These are phyloP conservation scores for Apamea epomidion DNA, from an alignment of 2,888 invertebrate genomes.

Conservation along the genomic window DNA sequence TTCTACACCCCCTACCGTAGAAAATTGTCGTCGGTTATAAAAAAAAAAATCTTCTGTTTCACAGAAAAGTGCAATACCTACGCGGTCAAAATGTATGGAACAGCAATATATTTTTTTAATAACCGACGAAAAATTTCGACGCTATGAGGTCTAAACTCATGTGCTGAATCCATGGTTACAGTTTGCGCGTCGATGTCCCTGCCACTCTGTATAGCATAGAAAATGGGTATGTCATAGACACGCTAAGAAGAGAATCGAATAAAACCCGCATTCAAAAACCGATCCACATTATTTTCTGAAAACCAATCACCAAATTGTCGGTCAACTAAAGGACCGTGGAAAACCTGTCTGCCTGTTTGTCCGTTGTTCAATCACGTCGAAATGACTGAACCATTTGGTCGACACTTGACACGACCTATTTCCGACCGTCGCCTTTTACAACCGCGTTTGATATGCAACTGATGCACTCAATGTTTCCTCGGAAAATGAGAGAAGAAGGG, in stretches of 20 bases:
- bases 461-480: conserved; percentile 43
- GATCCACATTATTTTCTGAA: neutral
- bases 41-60: too few relatives aligned
- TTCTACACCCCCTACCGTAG: too few relatives aligned
- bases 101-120: too few relatives aligned
- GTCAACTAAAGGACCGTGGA: neutral
- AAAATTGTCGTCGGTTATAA: too few relatives aligned
- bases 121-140: too few relatives aligned
- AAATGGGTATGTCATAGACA: too few relatives aligned
- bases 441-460: conserved; percentile 51
- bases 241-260: neutral
- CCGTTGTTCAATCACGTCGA: conserved; percentile 41
- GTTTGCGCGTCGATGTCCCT: too few relatives aligned
- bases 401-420: conserved; percentile 49
- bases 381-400: conserved; percentile 37
- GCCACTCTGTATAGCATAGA: too few relatives aligned
- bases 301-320: conserved; percentile 11
- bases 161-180: too few relatives aligned
- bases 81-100: too few relatives aligned
- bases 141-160: too few relatives aligned
- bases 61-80: too few relatives aligned
- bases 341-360: neutral
- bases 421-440: conserved; percentile 39
- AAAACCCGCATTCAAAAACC: neutral
- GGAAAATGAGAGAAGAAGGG: conserved; percentile 24